Evolutionary conservation across 2,113 vertebrate species (phyloP), one percentile per base, ranked within the genome.

Genomic region (Cyanoderma ruficeps): DNA sequence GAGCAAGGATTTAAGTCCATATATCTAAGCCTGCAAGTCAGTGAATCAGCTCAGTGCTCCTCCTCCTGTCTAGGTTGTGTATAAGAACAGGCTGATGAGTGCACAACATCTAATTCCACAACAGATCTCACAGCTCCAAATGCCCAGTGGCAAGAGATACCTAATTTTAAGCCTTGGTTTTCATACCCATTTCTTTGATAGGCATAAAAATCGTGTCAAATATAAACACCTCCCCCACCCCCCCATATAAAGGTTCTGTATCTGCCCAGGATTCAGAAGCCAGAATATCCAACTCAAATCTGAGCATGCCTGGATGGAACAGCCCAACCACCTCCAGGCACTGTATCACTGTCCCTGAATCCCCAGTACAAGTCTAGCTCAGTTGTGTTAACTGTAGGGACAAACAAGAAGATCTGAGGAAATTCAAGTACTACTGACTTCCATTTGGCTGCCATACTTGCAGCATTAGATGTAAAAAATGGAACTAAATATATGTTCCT

Each of bases 311-410:
- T 10, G 1, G 42, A 67, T 47, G 33, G 50, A 92, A 67, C 4
- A 44, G 49, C 14, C 6, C 1, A 0, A 27, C 27, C 4, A 27
- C 9, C 46, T 65, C 19, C 49, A 41, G 22, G 27, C 27, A 8
- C 18, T 44, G 3, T 3, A 22, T 25, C 15, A 3, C 52, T 56
- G 17, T 4, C 0, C 28, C 46, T 35, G 8, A 41, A 49, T 9
- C 21, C 11, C 24, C 24, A 16, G 15, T 2, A 37, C 1, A 4
- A 56, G 11, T 16, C 33, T 11, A 47, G 15, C 44, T 46, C 56
- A 13, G 10, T 2, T 69, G 15, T 49, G 28, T 28, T 35, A 69
- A 33, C 22, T 52, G 21, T 4, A 87, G 23, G 12, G 20, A 37
- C 12, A 28, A 72, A 68, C 6, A 56, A 72, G 25, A 15, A 57